These are phyloP conservation scores for Thunnus thynnus DNA, from an alignment of 2,113 vertebrate genomes.

Conservation along the genomic window DNA sequence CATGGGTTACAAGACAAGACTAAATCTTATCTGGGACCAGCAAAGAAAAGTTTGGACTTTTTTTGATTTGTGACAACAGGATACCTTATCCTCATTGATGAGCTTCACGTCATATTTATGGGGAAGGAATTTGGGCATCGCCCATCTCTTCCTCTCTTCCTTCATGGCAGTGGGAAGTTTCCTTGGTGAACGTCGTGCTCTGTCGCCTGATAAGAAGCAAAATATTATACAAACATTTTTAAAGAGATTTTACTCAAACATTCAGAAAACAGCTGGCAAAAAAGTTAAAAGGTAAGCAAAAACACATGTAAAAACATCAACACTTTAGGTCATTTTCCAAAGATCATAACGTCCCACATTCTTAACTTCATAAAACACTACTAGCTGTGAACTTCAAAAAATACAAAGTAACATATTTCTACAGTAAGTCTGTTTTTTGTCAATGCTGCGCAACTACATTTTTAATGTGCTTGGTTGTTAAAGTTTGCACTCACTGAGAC, in stretches of 20 bases:
- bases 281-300: too few relatives aligned
- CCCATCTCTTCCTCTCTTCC: constrained; percentile 97
- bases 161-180: constrained; percentile 94
- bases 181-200: constrained; percentile 95
- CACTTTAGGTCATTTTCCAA: too few relatives aligned
- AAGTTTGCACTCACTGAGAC: constrained; percentile 87
- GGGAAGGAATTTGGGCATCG: constrained; percentile 96
- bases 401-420: too few relatives aligned
- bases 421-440: not conserved
- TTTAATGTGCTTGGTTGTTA: not conserved
- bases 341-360: too few relatives aligned
- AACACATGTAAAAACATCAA: too few relatives aligned
- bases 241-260: not conserved
- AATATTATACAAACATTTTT: too few relatives aligned
- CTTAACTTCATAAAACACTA: too few relatives aligned
- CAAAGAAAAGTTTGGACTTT: not conserved
- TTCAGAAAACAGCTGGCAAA: too few relatives aligned
- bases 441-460: not conserved
- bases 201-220: constrained; percentile 85
- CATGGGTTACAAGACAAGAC: not conserved
- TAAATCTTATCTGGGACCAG: too few relatives aligned
- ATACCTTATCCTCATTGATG: constrained; percentile 93
- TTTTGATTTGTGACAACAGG: not conserved
- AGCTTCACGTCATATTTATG: constrained; percentile 97
- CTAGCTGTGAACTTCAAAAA: too few relatives aligned